Evolutionary conservation across 2,113 vertebrate species (phyloP), one percentile per base, ranked within the genome.

Genomic region (Cricetomys ansorgei): DNA sequence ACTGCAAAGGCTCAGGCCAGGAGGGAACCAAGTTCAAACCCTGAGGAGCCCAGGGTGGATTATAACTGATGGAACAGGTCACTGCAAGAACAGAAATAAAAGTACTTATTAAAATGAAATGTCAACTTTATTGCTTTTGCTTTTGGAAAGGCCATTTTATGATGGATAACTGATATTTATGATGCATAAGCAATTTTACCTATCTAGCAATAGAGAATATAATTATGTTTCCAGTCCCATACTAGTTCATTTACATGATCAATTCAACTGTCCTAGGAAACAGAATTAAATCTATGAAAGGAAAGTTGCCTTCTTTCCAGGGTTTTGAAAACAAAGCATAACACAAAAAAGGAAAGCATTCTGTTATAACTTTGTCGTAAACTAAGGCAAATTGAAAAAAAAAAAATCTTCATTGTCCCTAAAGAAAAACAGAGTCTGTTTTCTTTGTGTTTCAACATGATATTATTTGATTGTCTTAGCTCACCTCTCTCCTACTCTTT

Each of bases 221-320:
- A 83, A 89, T 95, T 96, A 73, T 67, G 80, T 72, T 81, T 94
- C 64, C 45, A 62, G 16, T 72, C 92, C 55, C 7, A 0, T 59
- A 50, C 89, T 67, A 90, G 59, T 88, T 94, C 53, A 48, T 88
- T 96, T 97, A 92, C 43, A 50, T 77, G 62, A 97, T 88, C 48
- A 88, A 55, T 72, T 93, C 27, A 59, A 55, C 31, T 72, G 25
- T 81, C 64, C 65, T 92, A 53, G 31, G 10, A 88, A 91, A 72
- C 85, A 53, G 1, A 81, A 19, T 92, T 96, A 76, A 57, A 69
- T 88, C 65, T 92, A 34, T 91, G 80, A 89, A 88, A 76, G 37
- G 64, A 92, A 88, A 87, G n/a, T 77, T 53, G 3, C 45, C 13
- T 19, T 50, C 29, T n/a, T 93, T 91, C 59, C 37, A 25, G 6